A percentile compares a stretch with the other conserved stretches of the same genome.
Evolutionary conservation across 2,888 invertebrate species (phyloP).

Genomic region (Eristalis tenax): DNA sequence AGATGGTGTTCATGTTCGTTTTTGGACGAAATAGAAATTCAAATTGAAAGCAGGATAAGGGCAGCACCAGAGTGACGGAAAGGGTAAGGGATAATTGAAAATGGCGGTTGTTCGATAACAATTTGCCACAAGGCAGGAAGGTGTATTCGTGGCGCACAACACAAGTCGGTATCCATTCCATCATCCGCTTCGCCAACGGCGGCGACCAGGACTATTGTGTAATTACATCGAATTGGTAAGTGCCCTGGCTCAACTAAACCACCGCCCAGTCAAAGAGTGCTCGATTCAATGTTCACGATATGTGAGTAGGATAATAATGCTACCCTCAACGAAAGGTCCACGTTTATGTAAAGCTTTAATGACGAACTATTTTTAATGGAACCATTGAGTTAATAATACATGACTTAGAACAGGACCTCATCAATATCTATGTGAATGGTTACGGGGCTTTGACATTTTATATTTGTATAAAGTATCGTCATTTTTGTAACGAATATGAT

Average conservation of each 20-base stretch:
- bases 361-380: constrained; percentile 50
- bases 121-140: constrained; percentile 57
- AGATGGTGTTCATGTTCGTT: constrained; percentile 1
- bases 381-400: constrained; percentile 53
- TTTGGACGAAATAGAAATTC: constrained; percentile 23
- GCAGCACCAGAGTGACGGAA: constrained; percentile 11
- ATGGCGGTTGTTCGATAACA: constrained; percentile 73
- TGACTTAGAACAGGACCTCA: constrained; percentile 29
- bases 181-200: constrained; percentile 16
- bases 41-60: constrained; percentile 50
- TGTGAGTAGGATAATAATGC: background rate
- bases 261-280: constrained; percentile 3
- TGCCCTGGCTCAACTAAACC: constrained; percentile 23
- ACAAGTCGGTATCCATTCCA: constrained; percentile 33
- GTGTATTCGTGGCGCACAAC: constrained; percentile 46
- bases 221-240: constrained; percentile 53
- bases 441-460: constrained; percentile 27
- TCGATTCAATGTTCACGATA: constrained; percentile 36
- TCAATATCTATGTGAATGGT: constrained; percentile 1
- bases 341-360: constrained; percentile 54
- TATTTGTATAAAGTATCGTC: background rate
- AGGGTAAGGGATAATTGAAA: constrained; percentile 73
- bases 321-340: constrained; percentile 15
- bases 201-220: constrained; percentile 50
- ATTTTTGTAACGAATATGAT: constrained; percentile 1